Evolutionary conservation across 2,797 vertebrate genomes (phyloP).

Genomic region (Craterocephalus amniculus): DNA sequence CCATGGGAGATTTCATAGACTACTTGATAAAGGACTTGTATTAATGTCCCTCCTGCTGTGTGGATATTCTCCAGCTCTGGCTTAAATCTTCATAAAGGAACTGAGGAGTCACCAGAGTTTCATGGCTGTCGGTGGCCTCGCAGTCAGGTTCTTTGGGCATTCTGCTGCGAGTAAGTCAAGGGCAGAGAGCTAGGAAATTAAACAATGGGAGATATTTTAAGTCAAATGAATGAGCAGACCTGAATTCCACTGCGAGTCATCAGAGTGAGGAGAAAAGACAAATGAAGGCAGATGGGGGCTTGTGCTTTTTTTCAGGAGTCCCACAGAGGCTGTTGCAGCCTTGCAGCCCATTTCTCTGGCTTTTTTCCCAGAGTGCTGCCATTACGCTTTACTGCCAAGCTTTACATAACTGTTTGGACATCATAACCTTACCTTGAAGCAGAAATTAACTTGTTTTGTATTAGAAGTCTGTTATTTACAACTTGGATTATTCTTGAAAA

Average conservation of each 20-base stretch:
- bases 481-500: constrained; percentile 2
- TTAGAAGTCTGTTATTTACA: not conserved
- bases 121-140: constrained; percentile 18
- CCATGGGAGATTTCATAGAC: constrained; percentile 20
- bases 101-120: constrained; percentile 26
- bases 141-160: constrained; percentile 1
- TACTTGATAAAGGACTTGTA: constrained; percentile 40
- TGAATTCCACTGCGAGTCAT: constrained; percentile 40
- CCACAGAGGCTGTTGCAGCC: constrained; percentile 46
- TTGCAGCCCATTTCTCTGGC: constrained; percentile 40
- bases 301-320: constrained; percentile 36
- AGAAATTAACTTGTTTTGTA: not conserved
- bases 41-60: constrained; percentile 44
- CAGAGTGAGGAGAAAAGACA: constrained; percentile 42
- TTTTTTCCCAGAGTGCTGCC: constrained; percentile 45
- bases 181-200: constrained; percentile 53
- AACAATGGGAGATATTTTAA: constrained; percentile 48
- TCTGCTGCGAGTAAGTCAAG: constrained; percentile 47
- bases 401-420: constrained; percentile 43
- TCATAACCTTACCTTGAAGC: constrained; percentile 22
- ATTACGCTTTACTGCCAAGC: constrained; percentile 36
- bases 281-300: constrained; percentile 58
- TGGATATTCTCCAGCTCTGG: constrained; percentile 13
- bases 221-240: constrained; percentile 45
- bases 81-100: constrained; percentile 30